Evolutionary conservation across 2,888 invertebrate species (phyloP), one percentile per base, ranked within the genome.

Genomic region (Gisinianus flammeolus): DNA sequence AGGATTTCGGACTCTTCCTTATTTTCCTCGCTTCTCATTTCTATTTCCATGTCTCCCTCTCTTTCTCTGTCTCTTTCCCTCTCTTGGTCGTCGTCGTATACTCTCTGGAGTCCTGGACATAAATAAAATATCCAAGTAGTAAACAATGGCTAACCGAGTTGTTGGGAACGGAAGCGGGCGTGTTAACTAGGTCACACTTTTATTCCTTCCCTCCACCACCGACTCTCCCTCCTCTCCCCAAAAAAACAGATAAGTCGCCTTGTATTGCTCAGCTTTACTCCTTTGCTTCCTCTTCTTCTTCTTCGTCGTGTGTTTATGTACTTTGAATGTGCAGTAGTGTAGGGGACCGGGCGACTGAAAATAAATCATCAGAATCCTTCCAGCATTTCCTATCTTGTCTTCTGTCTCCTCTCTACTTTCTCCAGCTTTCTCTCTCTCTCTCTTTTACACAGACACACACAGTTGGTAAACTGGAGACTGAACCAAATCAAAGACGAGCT

Each of bases 111-210:
- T 22, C 16, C 44, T 16, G 28, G 28, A 58, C 58, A 58, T n/a
- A 58, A n/a, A 58, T n/a, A 62, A 26, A 62, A 62, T 62, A 26
- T 22, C 28, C 26, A 24, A 16, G 22, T 58, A 1, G 56, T 58
- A 24, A n/a, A 12, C 28, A 12, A 62, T 26, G 62, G 62, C 62
- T 26, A 62, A 62, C 62, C 62, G 28, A 62, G 62, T 62, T 62
- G 24, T 22, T 2, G 30, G 28, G 66, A 66, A 30, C 0, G 35
- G 33, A 24, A 64, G 64, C n/a, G 12, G 10, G 64, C 5, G 54
- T 54, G 54, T 54, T 54, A 54, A 54, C 16, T 54, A 16, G 54
- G 54, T 54, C 54, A 54, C n/a, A n/a, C n/a, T n/a, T n/a, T n/a
- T n/a, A n/a, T n/a, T n/a, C n/a, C n/a, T n/a, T n/a, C n/a, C n/a